Percentiles rank a stretch among this genome's conserved stretches.
These are phyloP conservation scores for Leptopilina syphax DNA, from an alignment of 2,888 invertebrate genomes.

Conservation along the genomic window DNA sequence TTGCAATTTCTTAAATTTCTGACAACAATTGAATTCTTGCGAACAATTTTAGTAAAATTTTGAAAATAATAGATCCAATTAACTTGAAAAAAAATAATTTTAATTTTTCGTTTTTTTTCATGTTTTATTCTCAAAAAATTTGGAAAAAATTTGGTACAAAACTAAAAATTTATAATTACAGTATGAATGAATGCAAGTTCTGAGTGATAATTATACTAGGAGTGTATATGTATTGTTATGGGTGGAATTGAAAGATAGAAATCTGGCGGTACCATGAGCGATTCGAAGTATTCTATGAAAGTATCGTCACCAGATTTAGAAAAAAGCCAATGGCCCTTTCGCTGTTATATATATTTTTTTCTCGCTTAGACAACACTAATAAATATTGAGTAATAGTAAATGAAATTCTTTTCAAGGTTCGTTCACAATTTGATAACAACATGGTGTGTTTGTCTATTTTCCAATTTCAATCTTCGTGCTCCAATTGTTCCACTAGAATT, in stretches of 20 bases:
- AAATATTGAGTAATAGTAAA: conserved; percentile 32
- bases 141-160: too few species aligned
- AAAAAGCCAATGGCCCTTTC: background rate
- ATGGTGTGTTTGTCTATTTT: conserved; percentile 10
- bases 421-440: conserved; percentile 25
- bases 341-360: conserved; percentile 19
- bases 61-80: too few species aligned
- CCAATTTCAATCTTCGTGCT: conserved; percentile 21
- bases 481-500: background rate
- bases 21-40: too few species aligned
- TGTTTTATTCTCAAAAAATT: too few species aligned
- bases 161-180: too few species aligned
- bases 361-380: background rate
- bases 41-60: too few species aligned
- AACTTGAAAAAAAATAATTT: too few species aligned
- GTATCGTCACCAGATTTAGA: conserved; percentile 18
- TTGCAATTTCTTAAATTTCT: too few species aligned
- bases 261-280: conserved; percentile 19
- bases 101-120: too few species aligned
- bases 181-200: too few species aligned
- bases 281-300: conserved; percentile 6
- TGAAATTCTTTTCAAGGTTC: conserved; percentile 31
- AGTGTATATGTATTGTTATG: background rate
- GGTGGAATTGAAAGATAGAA: background rate
- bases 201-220: background rate